Evolutionary conservation across 2,113 vertebrate genomes (phyloP).

Genomic region (Daboia siamensis): DNA sequence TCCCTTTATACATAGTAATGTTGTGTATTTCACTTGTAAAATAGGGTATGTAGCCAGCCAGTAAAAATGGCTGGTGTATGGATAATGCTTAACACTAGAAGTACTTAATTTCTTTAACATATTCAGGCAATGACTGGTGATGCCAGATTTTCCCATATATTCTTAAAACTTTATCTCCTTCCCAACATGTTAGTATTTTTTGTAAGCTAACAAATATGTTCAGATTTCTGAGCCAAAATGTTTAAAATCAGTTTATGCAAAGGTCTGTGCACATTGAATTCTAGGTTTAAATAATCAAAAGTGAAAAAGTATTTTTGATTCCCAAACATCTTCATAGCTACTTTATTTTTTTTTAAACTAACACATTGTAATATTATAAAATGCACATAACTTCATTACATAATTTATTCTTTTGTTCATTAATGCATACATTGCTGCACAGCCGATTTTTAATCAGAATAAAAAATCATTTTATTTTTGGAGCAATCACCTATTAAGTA

Average conservation of each 20-base stretch:
- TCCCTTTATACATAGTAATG: slow-evolving; percentile 75
- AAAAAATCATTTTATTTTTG: slow-evolving; percentile 5
- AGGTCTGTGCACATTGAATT: slow-evolving; percentile 41
- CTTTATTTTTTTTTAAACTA: slow-evolving; percentile 53
- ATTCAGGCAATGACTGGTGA: slow-evolving; percentile 63
- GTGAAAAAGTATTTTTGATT: slow-evolving; percentile 53
- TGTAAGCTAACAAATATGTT: slow-evolving; percentile 60
- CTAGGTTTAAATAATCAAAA: slow-evolving; percentile 64
- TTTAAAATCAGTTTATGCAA: slow-evolving; percentile 45
- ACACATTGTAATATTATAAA: slow-evolving; percentile 36
- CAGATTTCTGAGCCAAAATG: slow-evolving; percentile 57
- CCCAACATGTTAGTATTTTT: slow-evolving; percentile 23
- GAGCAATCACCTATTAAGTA: slow-evolving; percentile 37
- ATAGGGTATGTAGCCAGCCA: slow-evolving; percentile 73
- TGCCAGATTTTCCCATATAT: slow-evolving; percentile 66
- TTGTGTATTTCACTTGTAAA: slow-evolving; percentile 74
- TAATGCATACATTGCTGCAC: not conserved
- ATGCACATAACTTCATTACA: slow-evolving; percentile 21
- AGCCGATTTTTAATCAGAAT: slow-evolving; percentile 9
- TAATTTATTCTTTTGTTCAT: slow-evolving; percentile 11
- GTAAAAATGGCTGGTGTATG: slow-evolving; percentile 73
- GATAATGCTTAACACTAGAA: slow-evolving; percentile 78
- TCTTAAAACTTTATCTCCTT: slow-evolving; percentile 38
- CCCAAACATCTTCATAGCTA: slow-evolving; percentile 57
- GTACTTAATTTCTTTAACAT: slow-evolving; percentile 72